Evolutionary conservation across 2,113 vertebrate genomes (phyloP).

Genomic region (Ibidorhyncha struthersii): DNA sequence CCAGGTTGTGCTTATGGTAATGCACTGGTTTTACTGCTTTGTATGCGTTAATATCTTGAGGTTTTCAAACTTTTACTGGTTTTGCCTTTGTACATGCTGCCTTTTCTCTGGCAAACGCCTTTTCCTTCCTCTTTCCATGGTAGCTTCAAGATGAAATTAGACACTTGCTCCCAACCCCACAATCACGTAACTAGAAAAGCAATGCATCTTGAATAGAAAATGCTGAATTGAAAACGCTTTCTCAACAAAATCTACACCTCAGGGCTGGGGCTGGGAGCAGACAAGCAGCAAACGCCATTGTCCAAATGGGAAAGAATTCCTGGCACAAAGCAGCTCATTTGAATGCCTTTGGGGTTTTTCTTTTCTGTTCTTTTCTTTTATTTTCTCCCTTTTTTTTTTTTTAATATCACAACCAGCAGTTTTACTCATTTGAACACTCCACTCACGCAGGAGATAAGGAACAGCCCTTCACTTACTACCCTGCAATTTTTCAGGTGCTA

Average conservation of each 20-base stretch:
- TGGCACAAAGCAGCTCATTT: not conserved
- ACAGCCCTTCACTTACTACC: not conserved
- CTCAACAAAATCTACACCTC: not conserved
- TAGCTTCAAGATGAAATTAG: constrained; percentile 2
- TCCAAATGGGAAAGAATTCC: not conserved
- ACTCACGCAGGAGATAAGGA: not conserved
- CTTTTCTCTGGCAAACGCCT: not conserved
- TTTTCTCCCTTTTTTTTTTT: no score
- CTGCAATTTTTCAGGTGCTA: not conserved
- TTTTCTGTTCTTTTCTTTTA: no score
- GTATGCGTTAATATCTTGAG: not conserved
- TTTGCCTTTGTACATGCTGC: not conserved
- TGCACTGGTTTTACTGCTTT: not conserved
- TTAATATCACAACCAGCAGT: not conserved
- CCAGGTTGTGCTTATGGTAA: not conserved
- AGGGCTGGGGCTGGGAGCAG: not conserved
- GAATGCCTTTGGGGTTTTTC: rapidly evolving
- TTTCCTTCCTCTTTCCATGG: constrained; percentile 59
- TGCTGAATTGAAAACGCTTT: not conserved
- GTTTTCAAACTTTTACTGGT: not conserved
- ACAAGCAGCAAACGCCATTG: not conserved
- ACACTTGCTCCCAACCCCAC: not conserved
- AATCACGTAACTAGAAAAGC: not conserved
- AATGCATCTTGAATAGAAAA: not conserved
- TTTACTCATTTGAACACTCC: not conserved